These are phyloP conservation scores for Embidobia sp. DNA, from an alignment of 2,888 invertebrate genomes.

Conservation along the genomic window DNA sequence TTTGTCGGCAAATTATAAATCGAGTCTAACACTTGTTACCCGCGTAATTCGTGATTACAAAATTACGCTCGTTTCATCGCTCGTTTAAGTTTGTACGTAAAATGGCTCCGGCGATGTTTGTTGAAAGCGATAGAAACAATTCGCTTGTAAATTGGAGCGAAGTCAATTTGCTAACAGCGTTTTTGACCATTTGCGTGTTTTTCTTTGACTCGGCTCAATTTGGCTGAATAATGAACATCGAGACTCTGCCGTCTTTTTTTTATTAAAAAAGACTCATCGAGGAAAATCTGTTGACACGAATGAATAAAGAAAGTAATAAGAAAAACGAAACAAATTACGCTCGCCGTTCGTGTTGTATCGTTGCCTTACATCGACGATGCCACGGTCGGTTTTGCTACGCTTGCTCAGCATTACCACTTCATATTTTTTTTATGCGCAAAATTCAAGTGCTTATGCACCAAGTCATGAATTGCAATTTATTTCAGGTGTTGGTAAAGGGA, in stretches of 20 bases:
- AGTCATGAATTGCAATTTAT: conserved; percentile 20
- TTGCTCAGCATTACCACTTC: conserved; percentile 68
- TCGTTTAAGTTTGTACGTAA: conserved; percentile 13
- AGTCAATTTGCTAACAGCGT: conserved; percentile 54
- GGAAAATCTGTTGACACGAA: conserved; percentile 46
- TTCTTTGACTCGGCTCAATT: conserved; percentile 43
- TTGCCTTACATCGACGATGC: conserved; percentile 70
- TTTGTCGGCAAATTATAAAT: background rate
- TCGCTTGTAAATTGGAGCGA: conserved; percentile 47
- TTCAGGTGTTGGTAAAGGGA: background rate
- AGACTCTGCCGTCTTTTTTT: conserved; percentile 26
- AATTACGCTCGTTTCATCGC: conserved; percentile 35
- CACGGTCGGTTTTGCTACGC: conserved; percentile 62
- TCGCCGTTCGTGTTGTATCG: conserved; percentile 73
- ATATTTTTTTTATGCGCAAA: conserved; percentile 24
- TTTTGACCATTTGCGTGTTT: conserved; percentile 50
- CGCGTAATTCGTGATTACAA: conserved; percentile 23
- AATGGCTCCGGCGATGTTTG: conserved; percentile 19
- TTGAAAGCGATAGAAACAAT: conserved; percentile 38
- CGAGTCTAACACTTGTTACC: conserved; percentile 10
- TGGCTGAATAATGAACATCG: conserved; percentile 59
- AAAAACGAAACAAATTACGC: conserved; percentile 64
- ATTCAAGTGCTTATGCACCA: conserved; percentile 27
- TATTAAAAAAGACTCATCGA: conserved; percentile 50
- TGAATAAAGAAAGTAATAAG: conserved; percentile 57